phyloP scores from a whole-genome alignment of 2,113 vertebrate genomes.

The Myiagra hebetior region DNA sequence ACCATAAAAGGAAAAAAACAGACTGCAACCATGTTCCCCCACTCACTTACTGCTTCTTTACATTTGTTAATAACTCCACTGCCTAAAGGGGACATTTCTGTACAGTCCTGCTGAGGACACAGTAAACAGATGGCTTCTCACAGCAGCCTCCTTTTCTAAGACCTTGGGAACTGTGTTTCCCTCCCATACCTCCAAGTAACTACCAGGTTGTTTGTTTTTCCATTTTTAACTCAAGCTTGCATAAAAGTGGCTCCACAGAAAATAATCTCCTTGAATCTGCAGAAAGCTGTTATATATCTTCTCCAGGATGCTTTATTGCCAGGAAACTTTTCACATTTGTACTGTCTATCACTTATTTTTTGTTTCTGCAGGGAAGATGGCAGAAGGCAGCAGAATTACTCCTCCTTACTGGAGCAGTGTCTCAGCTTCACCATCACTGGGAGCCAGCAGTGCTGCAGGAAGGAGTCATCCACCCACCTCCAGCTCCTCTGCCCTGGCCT shows the following conservation, averaged over 20 bases:
- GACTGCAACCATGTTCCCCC: neutral
- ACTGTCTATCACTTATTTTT: neutral
- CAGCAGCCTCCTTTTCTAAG: slow-evolving; percentile 6
- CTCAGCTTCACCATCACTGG: neutral
- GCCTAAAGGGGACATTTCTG: slow-evolving; percentile 23
- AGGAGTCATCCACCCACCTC: neutral
- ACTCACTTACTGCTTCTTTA: slow-evolving; percentile 19
- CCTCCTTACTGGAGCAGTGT: neutral
- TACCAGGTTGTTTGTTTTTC: slow-evolving; percentile 48
- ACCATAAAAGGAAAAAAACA: slow-evolving; percentile 77
- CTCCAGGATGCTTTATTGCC: neutral
- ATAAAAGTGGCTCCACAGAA: slow-evolving; percentile 14
- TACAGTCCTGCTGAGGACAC: slow-evolving; percentile 2
- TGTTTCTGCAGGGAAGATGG: neutral
- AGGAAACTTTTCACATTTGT: neutral
- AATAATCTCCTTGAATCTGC: neutral
- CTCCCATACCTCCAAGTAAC: slow-evolving; percentile 1
- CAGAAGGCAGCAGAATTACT: neutral
- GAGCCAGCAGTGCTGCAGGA: neutral
- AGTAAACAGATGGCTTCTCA: neutral
- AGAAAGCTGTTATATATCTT: neutral
- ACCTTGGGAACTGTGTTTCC: slow-evolving; percentile 6
- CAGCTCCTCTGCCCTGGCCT: neutral
- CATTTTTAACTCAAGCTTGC: slow-evolving; percentile 17
- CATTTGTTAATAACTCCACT: slow-evolving; percentile 24